phyloP scores from a whole-genome alignment of 2,113 vertebrate genomes.

The Pteruthius melanotis region DNA sequence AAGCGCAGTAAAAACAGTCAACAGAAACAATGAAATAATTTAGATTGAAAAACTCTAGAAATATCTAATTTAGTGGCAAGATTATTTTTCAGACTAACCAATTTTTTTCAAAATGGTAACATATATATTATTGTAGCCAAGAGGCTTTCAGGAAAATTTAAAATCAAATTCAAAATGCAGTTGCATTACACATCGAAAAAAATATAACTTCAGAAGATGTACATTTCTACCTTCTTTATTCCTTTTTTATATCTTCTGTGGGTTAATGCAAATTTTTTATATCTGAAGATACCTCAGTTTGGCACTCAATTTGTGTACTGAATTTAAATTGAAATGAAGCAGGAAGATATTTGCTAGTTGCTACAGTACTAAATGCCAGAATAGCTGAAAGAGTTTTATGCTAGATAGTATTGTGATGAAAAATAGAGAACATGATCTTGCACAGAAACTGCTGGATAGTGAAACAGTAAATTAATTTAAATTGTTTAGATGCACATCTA shows the following conservation, averaged over 20 bases:
- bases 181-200: background rate
- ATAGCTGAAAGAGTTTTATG: background rate
- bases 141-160: background rate
- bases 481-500: background rate
- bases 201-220: background rate
- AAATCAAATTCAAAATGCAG: background rate
- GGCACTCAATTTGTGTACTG: background rate
- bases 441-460: background rate
- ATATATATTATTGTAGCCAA: background rate
- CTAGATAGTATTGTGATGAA: background rate
- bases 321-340: background rate
- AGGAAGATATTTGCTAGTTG: background rate
- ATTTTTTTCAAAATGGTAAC: background rate
- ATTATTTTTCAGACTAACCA: background rate
- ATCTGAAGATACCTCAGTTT: background rate
- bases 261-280: background rate
- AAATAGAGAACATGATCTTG: background rate
- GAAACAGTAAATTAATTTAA: background rate
- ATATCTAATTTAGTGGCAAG: background rate
- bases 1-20: background rate
- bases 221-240: background rate
- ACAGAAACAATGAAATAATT: background rate
- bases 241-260: background rate
- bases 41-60: background rate
- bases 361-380: background rate